Evolutionary conservation across 2,888 invertebrate species (phyloP), one percentile per base, ranked within the genome.

Genomic region (Drosophila peninsularis): DNA sequence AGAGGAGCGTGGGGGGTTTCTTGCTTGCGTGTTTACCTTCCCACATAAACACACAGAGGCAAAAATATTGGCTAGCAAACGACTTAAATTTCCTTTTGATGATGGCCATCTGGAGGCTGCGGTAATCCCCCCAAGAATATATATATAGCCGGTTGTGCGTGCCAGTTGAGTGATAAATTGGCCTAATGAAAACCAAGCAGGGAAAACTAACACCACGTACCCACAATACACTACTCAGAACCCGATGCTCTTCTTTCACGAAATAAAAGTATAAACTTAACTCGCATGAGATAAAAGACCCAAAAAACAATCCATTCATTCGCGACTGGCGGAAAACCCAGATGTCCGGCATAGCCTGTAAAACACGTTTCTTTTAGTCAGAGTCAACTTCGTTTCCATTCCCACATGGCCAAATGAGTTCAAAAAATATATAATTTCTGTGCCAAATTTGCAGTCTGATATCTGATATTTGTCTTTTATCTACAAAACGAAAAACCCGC

Each of bases 11-110:
- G n/a, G 32, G 30, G 58, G 36, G 44, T 50, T 21, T 54, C 62
- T 39, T 13, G 67, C 39, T 67, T 61, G 87, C 75, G 78, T 82
- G 88, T 84, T 87, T 84, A 79, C 80, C 85, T 87, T 84, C 67
- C 82, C 82, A 55, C 88, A 78, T 71, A 76, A 72, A 65, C 55
- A 72, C 37, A 75, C 62, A 75, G 57, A 80, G 58, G 37, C 60
- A 58, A 69, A 78, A 75, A 67, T 79, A 73, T 78, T 85, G 74
- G 62, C 58, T 73, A 62, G 61, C 75, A 70, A 80, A 80, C 58
- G 81, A 80, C 69, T 68, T 70, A 53, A 70, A 73, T 78, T 78
- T 78, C 73, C 77, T 78, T 76, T 73, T 64, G 77, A 73, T 73
- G 73, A 64, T 64, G 65, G 45, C 78, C 76, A 72, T 62, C 72